Percentiles rank a stretch among this genome's conserved stretches.
These are phyloP conservation scores for Mus musculus DNA, from an alignment of 2,113 vertebrate species.

Conservation along the genomic window GRCm39 chr12:85908501-85909000, in stretches of 20 bases:
- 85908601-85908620: not conserved
- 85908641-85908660: constrained; percentile 22
- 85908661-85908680: constrained; percentile 41
- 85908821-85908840: not conserved
- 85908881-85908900: not conserved
- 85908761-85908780: not conserved
- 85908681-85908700: constrained; percentile 18
- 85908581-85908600: not conserved
- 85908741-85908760: not conserved
- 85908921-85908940: not conserved
- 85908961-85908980: not conserved
- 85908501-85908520: not conserved
- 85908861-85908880: constrained; percentile 5
- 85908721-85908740: not conserved
- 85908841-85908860: constrained; percentile 31
- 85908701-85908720: not conserved
- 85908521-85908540: not conserved
- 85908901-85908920: not conserved
- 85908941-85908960: not conserved
- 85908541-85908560: not conserved
- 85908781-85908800: constrained; percentile 1
- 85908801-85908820: not conserved
- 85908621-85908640: not conserved
- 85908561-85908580: not conserved
- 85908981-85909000: not conserved